These are phyloP conservation scores for Drosophila subpulchrella DNA, from an alignment of 1,140 invertebrate species.

Conservation along the genomic window DNA sequence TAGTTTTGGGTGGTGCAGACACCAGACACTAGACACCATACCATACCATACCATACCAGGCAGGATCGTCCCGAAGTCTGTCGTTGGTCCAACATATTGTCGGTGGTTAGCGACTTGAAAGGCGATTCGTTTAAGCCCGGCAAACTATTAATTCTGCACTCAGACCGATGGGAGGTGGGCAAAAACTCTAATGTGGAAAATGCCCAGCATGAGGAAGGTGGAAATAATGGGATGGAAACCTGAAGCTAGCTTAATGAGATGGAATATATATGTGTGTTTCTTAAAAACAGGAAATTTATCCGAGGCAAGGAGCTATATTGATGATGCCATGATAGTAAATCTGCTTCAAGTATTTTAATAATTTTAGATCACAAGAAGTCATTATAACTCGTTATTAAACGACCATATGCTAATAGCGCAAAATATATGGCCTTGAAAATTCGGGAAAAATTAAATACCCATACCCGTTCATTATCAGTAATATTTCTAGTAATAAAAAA, in stretches of 20 bases:
- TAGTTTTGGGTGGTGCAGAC: conserved; percentile 1
- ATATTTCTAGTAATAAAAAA: too few relatives aligned
- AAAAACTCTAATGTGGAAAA: conserved; percentile 2
- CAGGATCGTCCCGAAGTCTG: conserved; percentile 27
- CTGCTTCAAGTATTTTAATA: too few relatives aligned
- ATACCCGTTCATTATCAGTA: too few relatives aligned
- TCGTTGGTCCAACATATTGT: conserved; percentile 72
- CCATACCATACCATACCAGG: neutral
- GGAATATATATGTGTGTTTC: neutral
- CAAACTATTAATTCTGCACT: conserved; percentile 78
- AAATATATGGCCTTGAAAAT: too few relatives aligned
- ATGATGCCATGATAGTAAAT: neutral
- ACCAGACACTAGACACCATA: neutral
- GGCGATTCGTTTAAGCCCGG: conserved; percentile 82
- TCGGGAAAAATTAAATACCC: too few relatives aligned
- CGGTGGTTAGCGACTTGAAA: conserved; percentile 80
- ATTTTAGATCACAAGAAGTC: too few relatives aligned
- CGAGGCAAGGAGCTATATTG: neutral
- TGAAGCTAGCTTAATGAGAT: neutral
- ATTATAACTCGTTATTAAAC: too few relatives aligned
- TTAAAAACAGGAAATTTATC: neutral
- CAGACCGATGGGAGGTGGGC: conserved; percentile 3
- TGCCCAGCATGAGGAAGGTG: conserved; percentile 12
- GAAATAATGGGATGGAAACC: conserved; percentile 13
- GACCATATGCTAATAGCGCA: too few relatives aligned